These are phyloP conservation scores for Crocodylus rhombifer DNA, from an alignment of 2,797 vertebrate genomes.

Conservation along the genomic window DNA sequence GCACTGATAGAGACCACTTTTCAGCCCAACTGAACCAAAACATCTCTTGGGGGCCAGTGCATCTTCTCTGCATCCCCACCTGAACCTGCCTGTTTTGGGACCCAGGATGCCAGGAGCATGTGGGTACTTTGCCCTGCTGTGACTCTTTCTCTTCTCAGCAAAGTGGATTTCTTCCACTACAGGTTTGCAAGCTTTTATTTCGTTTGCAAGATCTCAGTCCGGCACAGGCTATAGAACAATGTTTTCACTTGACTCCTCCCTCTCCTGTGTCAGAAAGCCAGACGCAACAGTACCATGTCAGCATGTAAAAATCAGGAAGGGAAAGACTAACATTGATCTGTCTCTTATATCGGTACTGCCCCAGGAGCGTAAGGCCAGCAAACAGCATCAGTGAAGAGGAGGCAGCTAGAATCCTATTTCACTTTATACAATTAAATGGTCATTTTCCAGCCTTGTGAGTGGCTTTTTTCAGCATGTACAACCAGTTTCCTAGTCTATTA, in stretches of 20 bases:
- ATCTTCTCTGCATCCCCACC: not conserved
- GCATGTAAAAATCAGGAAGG: not conserved
- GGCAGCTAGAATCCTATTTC: too few relatives aligned
- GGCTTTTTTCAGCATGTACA: too few relatives aligned
- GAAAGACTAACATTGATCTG: not conserved
- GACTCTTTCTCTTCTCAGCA: not conserved
- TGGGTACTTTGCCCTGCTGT: not conserved
- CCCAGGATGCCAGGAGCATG: not conserved
- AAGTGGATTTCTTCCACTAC: not conserved
- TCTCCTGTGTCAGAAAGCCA: not conserved
- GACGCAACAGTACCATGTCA: not conserved
- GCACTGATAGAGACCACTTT: not conserved
- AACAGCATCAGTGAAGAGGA: not conserved
- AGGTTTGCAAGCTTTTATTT: not conserved
- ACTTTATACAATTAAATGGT: too few relatives aligned
- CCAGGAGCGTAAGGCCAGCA: not conserved
- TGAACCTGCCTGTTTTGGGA: not conserved
- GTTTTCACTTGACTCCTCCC: rapidly evolving
- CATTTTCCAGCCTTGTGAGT: too few relatives aligned
- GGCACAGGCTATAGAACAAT: not conserved
- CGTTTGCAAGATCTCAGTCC: too few relatives aligned
- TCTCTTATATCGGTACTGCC: slow-evolving; percentile 29
- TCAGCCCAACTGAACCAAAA: not conserved
- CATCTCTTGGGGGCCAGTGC: not conserved
- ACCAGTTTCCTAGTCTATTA: too few relatives aligned